phyloP scores from a whole-genome alignment of 2,888 invertebrate genomes.

The Tinea semifulvella region DNA sequence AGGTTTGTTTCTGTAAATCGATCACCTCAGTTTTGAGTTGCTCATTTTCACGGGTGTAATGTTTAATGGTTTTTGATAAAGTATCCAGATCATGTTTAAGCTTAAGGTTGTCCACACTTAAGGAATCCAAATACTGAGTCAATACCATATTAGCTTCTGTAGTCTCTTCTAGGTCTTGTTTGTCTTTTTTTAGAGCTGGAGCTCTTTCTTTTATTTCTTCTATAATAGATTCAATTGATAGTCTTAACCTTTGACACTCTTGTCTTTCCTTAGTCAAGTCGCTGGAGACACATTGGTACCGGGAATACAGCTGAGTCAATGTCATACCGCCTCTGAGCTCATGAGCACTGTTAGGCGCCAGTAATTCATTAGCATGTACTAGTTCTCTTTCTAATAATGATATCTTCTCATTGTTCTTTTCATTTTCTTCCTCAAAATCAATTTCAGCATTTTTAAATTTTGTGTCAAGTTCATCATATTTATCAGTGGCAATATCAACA shows the following conservation, averaged over 20 bases:
- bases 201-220: constrained; percentile 91
- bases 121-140: constrained; percentile 74
- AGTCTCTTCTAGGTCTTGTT: constrained; percentile 81
- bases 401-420: constrained; percentile 76
- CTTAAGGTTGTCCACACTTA: constrained; percentile 75
- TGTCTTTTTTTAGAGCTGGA: constrained; percentile 83
- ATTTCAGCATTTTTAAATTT: constrained; percentile 71
- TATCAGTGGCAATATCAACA: constrained; percentile 80
- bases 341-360: constrained; percentile 81
- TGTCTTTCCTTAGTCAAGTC: constrained; percentile 79
- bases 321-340: constrained; percentile 91
- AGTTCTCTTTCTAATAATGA: constrained; percentile 80
- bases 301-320: constrained; percentile 90
- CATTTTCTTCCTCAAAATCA: constrained; percentile 71
- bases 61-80: constrained; percentile 74
- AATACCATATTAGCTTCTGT: constrained; percentile 76
- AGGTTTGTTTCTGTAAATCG: constrained; percentile 87
- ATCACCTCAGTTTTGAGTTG: constrained; percentile 78
- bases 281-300: constrained; percentile 82
- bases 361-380: constrained; percentile 82
- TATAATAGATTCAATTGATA: constrained; percentile 82
- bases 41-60: constrained; percentile 78
- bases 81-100: constrained; percentile 75
- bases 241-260: constrained; percentile 81
- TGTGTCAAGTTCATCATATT: constrained; percentile 82